Percentiles rank a stretch among this genome's conserved stretches.
phyloP scores from a whole-genome alignment of 2,113 vertebrate species.

The Psophia crepitans region DNA sequence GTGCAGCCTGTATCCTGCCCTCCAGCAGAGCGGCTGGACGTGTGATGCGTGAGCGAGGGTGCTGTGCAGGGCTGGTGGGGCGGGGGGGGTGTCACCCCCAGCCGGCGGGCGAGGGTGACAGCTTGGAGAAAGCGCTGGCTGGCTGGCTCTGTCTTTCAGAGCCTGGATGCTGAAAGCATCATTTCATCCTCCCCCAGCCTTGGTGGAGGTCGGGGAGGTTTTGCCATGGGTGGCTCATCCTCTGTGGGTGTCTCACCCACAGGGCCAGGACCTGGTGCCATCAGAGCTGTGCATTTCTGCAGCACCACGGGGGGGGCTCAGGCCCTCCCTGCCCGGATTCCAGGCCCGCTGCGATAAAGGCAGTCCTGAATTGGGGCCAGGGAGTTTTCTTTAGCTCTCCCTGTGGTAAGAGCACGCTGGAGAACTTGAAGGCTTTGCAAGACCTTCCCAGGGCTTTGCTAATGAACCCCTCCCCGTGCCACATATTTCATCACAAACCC shows the following conservation, averaged over 20 bases:
- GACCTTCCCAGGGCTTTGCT: background rate
- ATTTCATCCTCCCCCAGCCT: background rate
- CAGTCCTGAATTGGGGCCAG: background rate
- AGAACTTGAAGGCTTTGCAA: background rate
- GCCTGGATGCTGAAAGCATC: background rate
- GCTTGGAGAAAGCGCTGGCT: background rate
- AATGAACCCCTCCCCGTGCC: background rate
- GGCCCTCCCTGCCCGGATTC: background rate
- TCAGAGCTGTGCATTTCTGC: background rate
- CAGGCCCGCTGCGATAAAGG: background rate
- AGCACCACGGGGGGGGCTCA: background rate
- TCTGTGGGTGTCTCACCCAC: fast-evolving
- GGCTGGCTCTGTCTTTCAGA: background rate
- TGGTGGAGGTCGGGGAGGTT: fast-evolving
- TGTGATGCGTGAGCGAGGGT: background rate
- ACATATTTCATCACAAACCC: constrained; percentile 30
- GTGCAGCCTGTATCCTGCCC: background rate
- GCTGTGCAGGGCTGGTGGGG: background rate
- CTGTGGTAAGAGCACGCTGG: background rate
- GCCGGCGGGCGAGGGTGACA: background rate
- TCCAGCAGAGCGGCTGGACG: background rate
- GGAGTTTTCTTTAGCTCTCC: background rate
- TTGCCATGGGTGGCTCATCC: background rate
- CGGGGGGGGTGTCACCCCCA: background rate
- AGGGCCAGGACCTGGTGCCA: background rate